Conservation (phyloP, 30 jellyfish, hydroid and myxozoan genomes). For the Hydra vulgaris region DNA sequence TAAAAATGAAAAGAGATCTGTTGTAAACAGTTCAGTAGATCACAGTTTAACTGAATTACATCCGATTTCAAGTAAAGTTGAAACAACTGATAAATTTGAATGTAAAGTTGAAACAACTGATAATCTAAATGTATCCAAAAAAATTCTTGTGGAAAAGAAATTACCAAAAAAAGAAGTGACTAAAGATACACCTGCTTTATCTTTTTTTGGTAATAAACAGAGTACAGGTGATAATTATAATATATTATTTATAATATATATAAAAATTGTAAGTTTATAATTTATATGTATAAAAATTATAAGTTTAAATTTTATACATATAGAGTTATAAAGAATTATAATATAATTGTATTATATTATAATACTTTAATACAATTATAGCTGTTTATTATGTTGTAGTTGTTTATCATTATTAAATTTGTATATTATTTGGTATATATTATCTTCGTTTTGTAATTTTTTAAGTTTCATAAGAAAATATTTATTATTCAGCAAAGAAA, state of each 20-base stretch:
- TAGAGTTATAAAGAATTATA: no score
- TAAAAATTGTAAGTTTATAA: no score
- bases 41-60: background rate
- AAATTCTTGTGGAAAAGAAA: background rate
- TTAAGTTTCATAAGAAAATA: background rate
- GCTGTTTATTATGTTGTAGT: no score
- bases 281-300: no score
- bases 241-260: no score
- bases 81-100: background rate
- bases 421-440: background rate
- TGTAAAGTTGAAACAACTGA: background rate
- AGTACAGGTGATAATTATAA: no score
- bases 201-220: background rate
- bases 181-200: background rate
- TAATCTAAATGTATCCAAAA: background rate
- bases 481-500: background rate
- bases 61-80: background rate
- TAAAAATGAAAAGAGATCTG: background rate
- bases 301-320: no score
- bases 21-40: background rate
- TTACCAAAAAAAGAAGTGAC: background rate
- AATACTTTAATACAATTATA: no score
- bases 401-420: no score
- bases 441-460: no score
- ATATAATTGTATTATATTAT: no score